A percentile compares a stretch with the other conserved stretches of the same genome.
These are phyloP conservation scores for Indri indri DNA, from an alignment of 2,113 vertebrate genomes.

Conservation along the genomic window DNA sequence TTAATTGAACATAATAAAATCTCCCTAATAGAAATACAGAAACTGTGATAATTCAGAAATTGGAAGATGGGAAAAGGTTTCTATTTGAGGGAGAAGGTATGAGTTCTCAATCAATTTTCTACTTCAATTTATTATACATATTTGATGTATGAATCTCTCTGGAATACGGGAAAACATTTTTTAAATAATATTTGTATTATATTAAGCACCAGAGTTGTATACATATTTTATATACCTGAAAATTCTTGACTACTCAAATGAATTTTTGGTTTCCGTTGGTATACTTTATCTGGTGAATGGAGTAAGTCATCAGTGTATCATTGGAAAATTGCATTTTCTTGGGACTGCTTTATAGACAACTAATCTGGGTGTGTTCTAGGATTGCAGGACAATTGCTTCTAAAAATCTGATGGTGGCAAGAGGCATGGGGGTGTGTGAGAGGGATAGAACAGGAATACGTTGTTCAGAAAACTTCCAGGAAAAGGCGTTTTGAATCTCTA, in stretches of 20 bases:
- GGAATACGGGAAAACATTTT: neutral
- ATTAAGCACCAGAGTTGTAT: neutral
- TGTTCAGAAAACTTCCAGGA: neutral
- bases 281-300: neutral
- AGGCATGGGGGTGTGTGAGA: neutral
- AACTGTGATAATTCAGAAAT: neutral
- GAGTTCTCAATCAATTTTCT: neutral
- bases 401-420: neutral
- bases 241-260: neutral
- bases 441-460: neutral
- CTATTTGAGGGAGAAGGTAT: neutral
- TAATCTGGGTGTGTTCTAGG: fast-evolving
- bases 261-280: neutral
- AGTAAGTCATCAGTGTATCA: neutral
- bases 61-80: neutral
- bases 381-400: neutral
- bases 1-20: neutral
- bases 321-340: neutral
- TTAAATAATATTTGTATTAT: neutral
- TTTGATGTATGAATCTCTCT: conserved; percentile 51
- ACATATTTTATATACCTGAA: conserved; percentile 35
- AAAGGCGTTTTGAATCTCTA: neutral
- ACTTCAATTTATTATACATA: conserved; percentile 34
- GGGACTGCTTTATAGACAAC: neutral
- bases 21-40: too few species aligned